Conservation (phyloP, 92 coral and sea anemone genomes). For the Zoanthus gigantus region DNA sequence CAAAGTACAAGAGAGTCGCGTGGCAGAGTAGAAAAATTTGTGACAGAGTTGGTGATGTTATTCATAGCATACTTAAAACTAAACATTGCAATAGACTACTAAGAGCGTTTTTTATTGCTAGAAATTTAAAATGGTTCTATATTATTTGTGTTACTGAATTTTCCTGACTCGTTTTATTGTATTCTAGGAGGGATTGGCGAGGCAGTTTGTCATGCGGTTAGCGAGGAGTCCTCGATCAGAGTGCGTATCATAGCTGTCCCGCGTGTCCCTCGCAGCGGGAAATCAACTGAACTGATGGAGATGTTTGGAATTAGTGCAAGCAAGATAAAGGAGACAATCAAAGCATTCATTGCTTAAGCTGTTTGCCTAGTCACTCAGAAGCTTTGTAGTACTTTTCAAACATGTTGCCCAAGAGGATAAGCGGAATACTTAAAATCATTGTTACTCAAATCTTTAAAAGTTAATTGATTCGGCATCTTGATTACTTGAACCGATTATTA, state of each 20-base stretch:
- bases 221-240: constrained; percentile 64
- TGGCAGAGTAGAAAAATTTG: too few relatives aligned
- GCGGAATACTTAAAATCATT: too few relatives aligned
- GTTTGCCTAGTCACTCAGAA: background rate
- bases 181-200: constrained; percentile 93
- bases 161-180: background rate
- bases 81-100: too few relatives aligned
- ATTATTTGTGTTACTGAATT: background rate
- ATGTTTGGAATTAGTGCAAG: constrained; percentile 92
- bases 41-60: too few relatives aligned
- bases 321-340: constrained; percentile 72
- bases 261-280: constrained; percentile 93
- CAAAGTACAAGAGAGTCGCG: too few relatives aligned
- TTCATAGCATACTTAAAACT: too few relatives aligned
- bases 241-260: constrained; percentile 90
- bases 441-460: too few relatives aligned
- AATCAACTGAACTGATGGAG: constrained; percentile 81
- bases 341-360: constrained; percentile 38
- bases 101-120: background rate
- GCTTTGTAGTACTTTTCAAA: too few relatives aligned
- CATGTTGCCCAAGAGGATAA: too few relatives aligned
- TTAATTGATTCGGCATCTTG: too few relatives aligned
- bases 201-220: constrained; percentile 90
- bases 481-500: too few relatives aligned
- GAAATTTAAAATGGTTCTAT: background rate